A percentile compares a stretch with the other conserved stretches of the same genome.
Evolutionary conservation across 2,888 invertebrate genomes (phyloP).

Genomic region (Euzophera pinguis): DNA sequence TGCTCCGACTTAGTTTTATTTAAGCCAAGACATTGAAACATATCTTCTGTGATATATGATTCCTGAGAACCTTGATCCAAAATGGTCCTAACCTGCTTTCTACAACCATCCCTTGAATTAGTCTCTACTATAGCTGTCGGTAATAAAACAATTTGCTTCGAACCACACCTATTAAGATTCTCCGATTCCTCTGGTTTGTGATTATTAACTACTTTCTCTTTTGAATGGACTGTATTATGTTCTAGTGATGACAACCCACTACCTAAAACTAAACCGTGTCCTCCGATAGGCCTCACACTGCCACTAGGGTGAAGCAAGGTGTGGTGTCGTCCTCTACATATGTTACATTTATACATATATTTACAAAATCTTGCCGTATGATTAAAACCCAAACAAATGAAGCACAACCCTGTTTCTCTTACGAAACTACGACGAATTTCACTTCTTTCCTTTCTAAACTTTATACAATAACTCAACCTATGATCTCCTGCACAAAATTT

Average conservation of each 20-base stretch:
- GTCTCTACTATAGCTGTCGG: constrained; percentile 11
- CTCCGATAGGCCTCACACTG: no score
- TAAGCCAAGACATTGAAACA: neutral
- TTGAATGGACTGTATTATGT: no score
- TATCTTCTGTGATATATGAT: constrained; percentile 7
- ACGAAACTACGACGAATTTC: neutral
- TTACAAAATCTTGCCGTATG: neutral
- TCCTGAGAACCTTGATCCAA: constrained; percentile 11
- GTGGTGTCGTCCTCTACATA: no score
- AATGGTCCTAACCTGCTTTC: neutral
- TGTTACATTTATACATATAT: neutral
- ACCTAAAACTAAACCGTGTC: no score
- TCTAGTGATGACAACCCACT: no score
- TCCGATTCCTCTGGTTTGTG: no score
- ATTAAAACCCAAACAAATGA: constrained; percentile 10
- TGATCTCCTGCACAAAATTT: constrained; percentile 1
- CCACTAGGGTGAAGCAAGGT: no score
- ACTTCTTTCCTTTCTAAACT: neutral
- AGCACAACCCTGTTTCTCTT: neutral
- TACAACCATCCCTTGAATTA: neutral
- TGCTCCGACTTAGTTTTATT: neutral
- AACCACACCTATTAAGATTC: no score
- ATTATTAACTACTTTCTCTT: no score
- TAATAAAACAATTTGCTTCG: no score
- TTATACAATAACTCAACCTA: constrained; percentile 9